Conservation (phyloP, 2,113 vertebrate genomes). For the Meriones unguiculatus region DNA sequence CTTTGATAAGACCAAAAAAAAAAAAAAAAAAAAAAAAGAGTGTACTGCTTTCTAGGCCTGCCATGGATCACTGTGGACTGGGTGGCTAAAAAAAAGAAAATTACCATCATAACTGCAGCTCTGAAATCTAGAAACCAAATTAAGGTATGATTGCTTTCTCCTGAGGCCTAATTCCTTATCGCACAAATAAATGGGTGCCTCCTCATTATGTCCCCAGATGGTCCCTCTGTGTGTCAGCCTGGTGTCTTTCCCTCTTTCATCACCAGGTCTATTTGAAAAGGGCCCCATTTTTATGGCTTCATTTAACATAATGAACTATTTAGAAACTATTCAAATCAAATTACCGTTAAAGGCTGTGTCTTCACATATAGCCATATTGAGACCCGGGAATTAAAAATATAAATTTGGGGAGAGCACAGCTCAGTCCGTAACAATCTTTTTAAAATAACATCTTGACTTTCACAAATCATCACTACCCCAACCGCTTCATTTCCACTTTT, state of each 20-base stretch:
- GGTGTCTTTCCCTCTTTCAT: not conserved
- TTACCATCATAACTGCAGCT: not conserved
- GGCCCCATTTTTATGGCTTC: not conserved
- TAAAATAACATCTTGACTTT: not conserved
- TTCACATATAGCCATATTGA: not conserved
- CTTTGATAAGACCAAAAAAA: not conserved
- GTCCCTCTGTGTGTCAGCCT: not conserved
- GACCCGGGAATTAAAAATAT: not conserved
- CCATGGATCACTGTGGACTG: not conserved
- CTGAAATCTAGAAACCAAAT: not conserved
- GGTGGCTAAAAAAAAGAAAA: not conserved
- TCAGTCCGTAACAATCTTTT: not conserved
- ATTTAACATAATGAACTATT: slow-evolving; percentile 4
- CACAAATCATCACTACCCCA: slow-evolving; percentile 11
- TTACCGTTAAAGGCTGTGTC: not conserved
- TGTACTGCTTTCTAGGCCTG: not conserved
- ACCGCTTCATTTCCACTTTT: not conserved
- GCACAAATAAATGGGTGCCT: not conserved
- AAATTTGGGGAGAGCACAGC: not conserved
- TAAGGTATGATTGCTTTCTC: not conserved
- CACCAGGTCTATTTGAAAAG: not conserved
- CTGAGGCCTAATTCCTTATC: not conserved
- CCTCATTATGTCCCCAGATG: rapidly evolving
- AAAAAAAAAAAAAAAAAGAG: not conserved
- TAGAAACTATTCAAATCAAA: not conserved